Evolutionary conservation across 2,888 invertebrate genomes (phyloP).

Genomic region (Carterocephalus palaemon): DNA sequence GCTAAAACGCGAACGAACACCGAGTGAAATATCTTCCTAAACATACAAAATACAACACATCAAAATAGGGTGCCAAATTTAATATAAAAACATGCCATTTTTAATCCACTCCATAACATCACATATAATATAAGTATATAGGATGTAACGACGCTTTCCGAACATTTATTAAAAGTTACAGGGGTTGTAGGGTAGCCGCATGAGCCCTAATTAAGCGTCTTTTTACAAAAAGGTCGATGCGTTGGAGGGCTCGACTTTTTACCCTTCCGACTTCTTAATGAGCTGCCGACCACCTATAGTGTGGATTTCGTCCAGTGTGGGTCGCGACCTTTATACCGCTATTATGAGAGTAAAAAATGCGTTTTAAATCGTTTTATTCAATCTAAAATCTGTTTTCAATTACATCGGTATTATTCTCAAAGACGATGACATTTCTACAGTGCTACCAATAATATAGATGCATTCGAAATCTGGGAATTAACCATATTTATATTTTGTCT

Average conservation of each 20-base stretch:
- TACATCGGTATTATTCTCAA: too few species aligned
- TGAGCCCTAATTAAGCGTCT: slow-evolving; percentile 77
- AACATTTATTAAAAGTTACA: slow-evolving; percentile 79
- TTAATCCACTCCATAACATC: slow-evolving; percentile 26
- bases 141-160: slow-evolving; percentile 60
- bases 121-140: slow-evolving; percentile 37
- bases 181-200: slow-evolving; percentile 76
- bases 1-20: too few species aligned
- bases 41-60: too few species aligned
- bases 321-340: slow-evolving; percentile 54
- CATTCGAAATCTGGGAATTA: too few species aligned
- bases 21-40: too few species aligned
- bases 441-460: too few species aligned
- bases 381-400: neutral
- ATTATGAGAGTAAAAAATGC: slow-evolving; percentile 41
- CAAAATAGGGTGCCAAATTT: slow-evolving; percentile 13
- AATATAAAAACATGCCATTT: slow-evolving; percentile 24
- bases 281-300: slow-evolving; percentile 66
- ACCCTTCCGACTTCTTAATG: slow-evolving; percentile 76
- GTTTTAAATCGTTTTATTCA: neutral
- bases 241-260: slow-evolving; percentile 65
- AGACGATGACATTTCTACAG: too few species aligned
- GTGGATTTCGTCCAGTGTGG: slow-evolving; percentile 63
- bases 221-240: slow-evolving; percentile 71
- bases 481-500: too few species aligned